Conservation (phyloP, 1,140 invertebrate genomes). For the Trigoniulus corallinus region DNA sequence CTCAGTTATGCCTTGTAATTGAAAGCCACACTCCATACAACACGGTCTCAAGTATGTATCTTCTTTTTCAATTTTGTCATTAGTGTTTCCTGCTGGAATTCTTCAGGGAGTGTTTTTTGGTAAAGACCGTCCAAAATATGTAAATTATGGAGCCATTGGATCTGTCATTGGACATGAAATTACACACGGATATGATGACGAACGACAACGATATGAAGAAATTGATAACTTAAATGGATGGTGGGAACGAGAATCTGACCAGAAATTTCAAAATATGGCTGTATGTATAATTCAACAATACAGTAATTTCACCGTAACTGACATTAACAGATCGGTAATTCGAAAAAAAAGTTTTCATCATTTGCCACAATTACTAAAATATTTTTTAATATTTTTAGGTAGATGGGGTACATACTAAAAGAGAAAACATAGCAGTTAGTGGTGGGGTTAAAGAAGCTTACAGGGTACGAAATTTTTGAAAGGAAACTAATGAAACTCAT, state of each 20-base stretch:
- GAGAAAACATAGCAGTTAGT: slow-evolving; percentile 86
- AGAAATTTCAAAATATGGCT: slow-evolving; percentile 53
- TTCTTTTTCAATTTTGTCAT: slow-evolving; percentile 20
- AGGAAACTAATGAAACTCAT: background rate
- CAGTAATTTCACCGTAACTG: slow-evolving; percentile 49
- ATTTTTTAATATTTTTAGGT: slow-evolving; percentile 34
- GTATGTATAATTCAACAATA: slow-evolving; percentile 83
- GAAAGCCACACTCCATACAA: no score
- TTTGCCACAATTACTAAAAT: background rate
- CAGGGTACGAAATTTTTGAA: slow-evolving; percentile 31
- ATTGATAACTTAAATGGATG: slow-evolving; percentile 70
- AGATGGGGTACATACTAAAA: slow-evolving; percentile 59
- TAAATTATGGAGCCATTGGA: slow-evolving; percentile 84
- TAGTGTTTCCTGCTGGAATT: slow-evolving; percentile 81
- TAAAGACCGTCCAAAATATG: slow-evolving; percentile 62
- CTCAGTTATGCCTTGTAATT: no score
- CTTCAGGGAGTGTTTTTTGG: slow-evolving; percentile 75
- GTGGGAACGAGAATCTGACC: slow-evolving; percentile 62
- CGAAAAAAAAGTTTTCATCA: background rate
- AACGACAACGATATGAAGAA: slow-evolving; percentile 66
- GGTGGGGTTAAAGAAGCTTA: slow-evolving; percentile 79
- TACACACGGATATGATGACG: slow-evolving; percentile 80
- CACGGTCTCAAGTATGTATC: background rate
- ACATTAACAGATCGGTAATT: slow-evolving; percentile 48
- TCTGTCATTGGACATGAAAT: slow-evolving; percentile 88